Evolutionary conservation across 2,113 vertebrate genomes (phyloP), one percentile per base, ranked within the genome.

Genomic region (Ia io): DNA sequence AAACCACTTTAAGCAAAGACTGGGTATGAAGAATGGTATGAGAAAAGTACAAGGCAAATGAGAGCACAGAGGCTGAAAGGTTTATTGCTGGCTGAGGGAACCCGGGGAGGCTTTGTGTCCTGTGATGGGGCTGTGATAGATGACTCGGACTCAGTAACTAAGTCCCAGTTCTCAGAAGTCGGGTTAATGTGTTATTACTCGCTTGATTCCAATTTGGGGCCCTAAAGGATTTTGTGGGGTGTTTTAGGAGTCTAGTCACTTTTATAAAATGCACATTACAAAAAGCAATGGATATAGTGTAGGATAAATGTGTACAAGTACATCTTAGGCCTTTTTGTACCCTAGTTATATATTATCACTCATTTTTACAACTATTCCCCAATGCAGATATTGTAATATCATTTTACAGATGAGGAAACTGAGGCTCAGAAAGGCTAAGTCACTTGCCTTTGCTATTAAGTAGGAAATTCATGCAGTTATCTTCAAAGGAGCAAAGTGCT

Each of bases 91-190:
- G 63, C 65, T 9, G 9, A 73, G 28, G 53, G 35, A 93, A 69
- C 80, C 35, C 56, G 71, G 61, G 67, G 84, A 80, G 63, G 67
- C 32, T 94, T 87, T 90, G 87, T 83, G 61, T 59, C 42, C 35
- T 28, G 0, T 28, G 83, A 71, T 35, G 65, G 40, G 35, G 32
- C 76, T 1, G 0, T 84, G 63, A 93, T 25, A 51, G 44, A 91
- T 70, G 47, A 86, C 42, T 12, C 2, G 23, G 28, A 40, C 53
- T 61, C 53, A 23, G 35, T 17, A 14, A 78, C 73, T 1, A 80
- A 87, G 2, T 83, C 28, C 80, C 47, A 49, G 56, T 85, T 92
- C 35, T 96, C 87, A 73, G n/a, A 91, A 92, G 69, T 71, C 42
- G 61, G 51, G 69, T 37, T 40, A 35, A 47, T 67, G 18, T 32